Conservation (phyloP, 2,797 vertebrate species). For the Lutjanus campechanus region DNA sequence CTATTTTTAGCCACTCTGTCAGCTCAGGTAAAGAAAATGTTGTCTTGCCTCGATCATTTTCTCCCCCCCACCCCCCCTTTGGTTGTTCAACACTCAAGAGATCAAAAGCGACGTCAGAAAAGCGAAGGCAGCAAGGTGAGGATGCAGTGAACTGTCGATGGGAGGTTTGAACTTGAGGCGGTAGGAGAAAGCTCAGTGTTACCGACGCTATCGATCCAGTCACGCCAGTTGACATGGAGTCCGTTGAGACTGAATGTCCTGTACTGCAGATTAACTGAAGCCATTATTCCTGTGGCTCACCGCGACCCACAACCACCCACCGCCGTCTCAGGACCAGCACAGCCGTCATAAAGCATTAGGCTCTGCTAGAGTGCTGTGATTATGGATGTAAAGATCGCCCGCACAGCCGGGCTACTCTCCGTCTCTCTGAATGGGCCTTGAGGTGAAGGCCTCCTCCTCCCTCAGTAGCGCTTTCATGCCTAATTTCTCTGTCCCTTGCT, state of each 20-base stretch:
- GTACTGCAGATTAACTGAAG: slow-evolving; percentile 73
- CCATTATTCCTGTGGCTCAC: slow-evolving; percentile 76
- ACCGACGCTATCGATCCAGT: slow-evolving; percentile 72
- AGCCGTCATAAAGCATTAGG: slow-evolving; percentile 72
- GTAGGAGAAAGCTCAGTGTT: slow-evolving; percentile 49
- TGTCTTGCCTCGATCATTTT: slow-evolving; percentile 56
- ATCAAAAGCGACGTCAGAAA: slow-evolving; percentile 62
- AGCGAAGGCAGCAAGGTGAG: slow-evolving; percentile 51
- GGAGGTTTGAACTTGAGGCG: slow-evolving; percentile 65
- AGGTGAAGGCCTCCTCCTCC: slow-evolving; percentile 60
- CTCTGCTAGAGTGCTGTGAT: slow-evolving; percentile 63
- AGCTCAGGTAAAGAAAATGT: slow-evolving; percentile 66
- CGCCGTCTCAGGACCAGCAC: slow-evolving; percentile 50
- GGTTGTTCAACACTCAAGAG: slow-evolving; percentile 64
- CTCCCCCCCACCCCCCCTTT: not conserved
- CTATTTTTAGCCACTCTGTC: slow-evolving; percentile 71
- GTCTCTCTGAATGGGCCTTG: slow-evolving; percentile 45
- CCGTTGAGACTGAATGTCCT: slow-evolving; percentile 68
- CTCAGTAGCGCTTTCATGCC: slow-evolving; percentile 50
- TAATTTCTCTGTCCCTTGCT: slow-evolving; percentile 54
- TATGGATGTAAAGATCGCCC: slow-evolving; percentile 65
- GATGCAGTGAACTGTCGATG: slow-evolving; percentile 57
- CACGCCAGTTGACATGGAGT: slow-evolving; percentile 62
- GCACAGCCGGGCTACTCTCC: slow-evolving; percentile 41
- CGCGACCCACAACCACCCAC: slow-evolving; percentile 57